Base-by-base conservation (phyloP, 2,113 vertebrate genomes). In the Coreoperca whiteheadi region DNA sequence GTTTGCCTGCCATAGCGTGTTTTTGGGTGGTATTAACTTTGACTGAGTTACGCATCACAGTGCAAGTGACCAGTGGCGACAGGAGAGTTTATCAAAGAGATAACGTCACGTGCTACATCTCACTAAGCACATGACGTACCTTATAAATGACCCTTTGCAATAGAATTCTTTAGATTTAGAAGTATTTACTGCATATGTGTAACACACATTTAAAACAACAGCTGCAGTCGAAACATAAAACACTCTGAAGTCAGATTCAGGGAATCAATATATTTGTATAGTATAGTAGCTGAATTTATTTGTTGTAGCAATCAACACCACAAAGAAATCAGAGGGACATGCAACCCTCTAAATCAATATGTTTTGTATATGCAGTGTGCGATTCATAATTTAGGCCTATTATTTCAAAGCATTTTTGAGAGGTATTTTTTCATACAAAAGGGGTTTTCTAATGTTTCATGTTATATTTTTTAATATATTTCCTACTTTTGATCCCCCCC, bases 361-460 rank as follows among this genome's bases (percentile, higher is more conserved):
- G 53, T 63, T 80, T 60, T 83, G 0, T 74, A 11, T 60, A 28
- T 74, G 25, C 8, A 43, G n/a, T 79, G 32, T 39, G 14, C 9
- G 39, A 16, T 53, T 39, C n/a, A 61, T 15, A 64, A 8, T 41
- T 74, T 70, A 12, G 8, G 54, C 4, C 41, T 25, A 34, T 18
- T 25, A 79, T 74, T 79, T 73, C 16, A 73, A 66, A 34, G 11
- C 11, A 16, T 81, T 68, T 30, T 67, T 39, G 12, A 20, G 11
- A 9, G 1, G 8, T 9, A 20, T 53, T 70, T 51, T 66, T 72
- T 79, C 28, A 41, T 39, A 56, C 39, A 64, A 20, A 32, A 6
- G 3, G 8, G 1, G 4, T 69, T 80, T 72, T 71, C 4, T 76
- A 80, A 67, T 28, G 46, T 90, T 79, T 82, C 23, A 57, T 61